A percentile compares a stretch with the other conserved stretches of the same genome.
Conservation (phyloP, 2,888 invertebrate species). For the Bimastos eiseni region DNA sequence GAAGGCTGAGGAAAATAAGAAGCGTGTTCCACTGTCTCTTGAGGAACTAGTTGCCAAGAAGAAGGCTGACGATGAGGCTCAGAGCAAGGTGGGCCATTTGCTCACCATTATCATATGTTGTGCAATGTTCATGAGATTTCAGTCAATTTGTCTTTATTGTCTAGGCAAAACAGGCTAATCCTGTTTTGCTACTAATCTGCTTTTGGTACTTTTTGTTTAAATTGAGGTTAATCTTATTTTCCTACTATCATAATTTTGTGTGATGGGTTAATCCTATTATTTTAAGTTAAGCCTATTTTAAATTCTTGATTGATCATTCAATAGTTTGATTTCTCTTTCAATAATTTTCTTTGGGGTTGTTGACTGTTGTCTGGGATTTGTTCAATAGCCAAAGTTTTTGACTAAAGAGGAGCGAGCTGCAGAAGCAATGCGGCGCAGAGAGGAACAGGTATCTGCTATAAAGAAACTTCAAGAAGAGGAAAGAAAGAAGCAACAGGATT, state of each 20-base stretch:
- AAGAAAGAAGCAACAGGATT: slow-evolving; percentile 69
- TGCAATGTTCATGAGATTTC: background rate
- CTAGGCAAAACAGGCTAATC: too few species aligned
- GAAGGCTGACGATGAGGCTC: slow-evolving; percentile 90
- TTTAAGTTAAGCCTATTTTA: background rate
- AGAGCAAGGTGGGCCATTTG: slow-evolving; percentile 74
- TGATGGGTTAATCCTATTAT: background rate
- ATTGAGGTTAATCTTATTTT: background rate
- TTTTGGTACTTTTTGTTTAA: background rate
- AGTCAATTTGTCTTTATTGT: too few species aligned
- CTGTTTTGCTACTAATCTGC: too few species aligned
- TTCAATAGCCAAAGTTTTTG: slow-evolving; percentile 80
- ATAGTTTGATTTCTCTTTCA: background rate
- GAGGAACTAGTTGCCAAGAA: slow-evolving; percentile 94
- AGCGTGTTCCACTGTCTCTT: slow-evolving; percentile 80
- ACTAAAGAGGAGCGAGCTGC: slow-evolving; percentile 92
- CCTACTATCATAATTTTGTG: background rate
- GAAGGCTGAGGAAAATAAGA: slow-evolving; percentile 53
- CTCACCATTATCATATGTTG: background rate
- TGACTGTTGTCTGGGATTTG: background rate
- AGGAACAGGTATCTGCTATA: slow-evolving; percentile 82
- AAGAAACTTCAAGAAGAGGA: slow-evolving; percentile 75
- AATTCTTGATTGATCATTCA: background rate
- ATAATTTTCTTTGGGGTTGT: background rate
- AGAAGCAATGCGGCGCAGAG: slow-evolving; percentile 83